Conservation (phyloP, 2,113 vertebrate genomes). For the Phrynosoma blainvillii region DNA sequence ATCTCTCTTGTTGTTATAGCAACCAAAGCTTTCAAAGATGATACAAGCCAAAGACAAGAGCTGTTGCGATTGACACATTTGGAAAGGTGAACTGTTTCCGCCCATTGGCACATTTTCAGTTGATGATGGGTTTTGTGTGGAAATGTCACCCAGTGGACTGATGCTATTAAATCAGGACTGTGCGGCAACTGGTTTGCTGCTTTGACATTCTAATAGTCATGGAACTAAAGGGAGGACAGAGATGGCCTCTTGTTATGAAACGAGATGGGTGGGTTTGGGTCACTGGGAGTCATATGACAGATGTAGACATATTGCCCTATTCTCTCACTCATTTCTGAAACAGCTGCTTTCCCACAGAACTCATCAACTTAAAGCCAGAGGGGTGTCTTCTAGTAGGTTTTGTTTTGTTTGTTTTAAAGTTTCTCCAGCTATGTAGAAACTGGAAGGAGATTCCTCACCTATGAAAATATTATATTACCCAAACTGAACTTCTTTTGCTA, state of each 20-base stretch:
- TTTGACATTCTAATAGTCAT: slow-evolving; percentile 35
- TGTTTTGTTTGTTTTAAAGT: slow-evolving; percentile 17
- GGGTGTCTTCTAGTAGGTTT: slow-evolving; percentile 36
- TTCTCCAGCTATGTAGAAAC: slow-evolving; percentile 33
- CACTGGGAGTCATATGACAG: slow-evolving; percentile 37
- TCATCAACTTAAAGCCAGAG: slow-evolving; percentile 44
- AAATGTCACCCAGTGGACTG: slow-evolving; percentile 42
- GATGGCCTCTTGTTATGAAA: background rate
- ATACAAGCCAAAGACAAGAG: slow-evolving; percentile 64
- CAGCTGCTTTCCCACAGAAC: slow-evolving; percentile 51
- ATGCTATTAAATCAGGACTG: slow-evolving; percentile 36
- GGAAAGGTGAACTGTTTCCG: slow-evolving; percentile 59
- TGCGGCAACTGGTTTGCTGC: background rate
- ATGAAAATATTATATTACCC: background rate
- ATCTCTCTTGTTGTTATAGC: slow-evolving; percentile 72
- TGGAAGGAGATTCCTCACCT: background rate
- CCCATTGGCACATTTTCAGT: slow-evolving; percentile 57
- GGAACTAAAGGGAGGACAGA: background rate
- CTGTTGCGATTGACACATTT: slow-evolving; percentile 70
- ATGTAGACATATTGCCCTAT: background rate
- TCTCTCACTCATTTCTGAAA: slow-evolving; percentile 31
- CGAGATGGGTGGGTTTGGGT: background rate
- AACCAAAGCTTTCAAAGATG: slow-evolving; percentile 70
- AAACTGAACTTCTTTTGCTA: slow-evolving; percentile 31
- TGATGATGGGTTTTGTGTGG: slow-evolving; percentile 44